Evolutionary conservation across 92 coral and sea anemone genomes (phyloP).

Genomic region (Paramuricea clavata): DNA sequence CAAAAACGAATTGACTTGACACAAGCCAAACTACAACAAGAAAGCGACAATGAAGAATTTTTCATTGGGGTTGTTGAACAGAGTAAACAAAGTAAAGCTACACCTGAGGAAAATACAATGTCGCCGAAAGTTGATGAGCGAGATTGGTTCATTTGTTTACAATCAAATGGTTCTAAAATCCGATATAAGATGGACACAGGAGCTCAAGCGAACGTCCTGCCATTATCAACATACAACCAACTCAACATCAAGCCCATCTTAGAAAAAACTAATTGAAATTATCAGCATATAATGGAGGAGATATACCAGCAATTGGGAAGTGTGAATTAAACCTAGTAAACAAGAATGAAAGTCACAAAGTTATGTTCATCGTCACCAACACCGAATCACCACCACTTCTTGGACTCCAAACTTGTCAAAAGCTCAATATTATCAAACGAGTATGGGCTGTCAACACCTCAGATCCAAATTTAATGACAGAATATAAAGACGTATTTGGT

Average conservation of each 20-base stretch:
- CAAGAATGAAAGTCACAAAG: conserved; percentile 25
- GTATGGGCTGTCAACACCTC: conserved; percentile 31
- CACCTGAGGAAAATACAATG: background rate
- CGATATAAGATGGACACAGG: conserved; percentile 39
- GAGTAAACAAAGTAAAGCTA: background rate
- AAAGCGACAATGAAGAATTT: background rate
- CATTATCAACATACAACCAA: conserved; percentile 15
- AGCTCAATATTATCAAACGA: conserved; percentile 27
- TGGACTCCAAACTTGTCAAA: conserved; percentile 24
- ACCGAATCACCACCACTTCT: conserved; percentile 41
- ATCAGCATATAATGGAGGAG: conserved; percentile 36
- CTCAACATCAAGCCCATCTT: background rate
- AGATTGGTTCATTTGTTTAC: conserved; percentile 26
- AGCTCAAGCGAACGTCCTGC: conserved; percentile 45
- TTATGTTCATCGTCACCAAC: conserved; percentile 29
- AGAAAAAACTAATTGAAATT: conserved; percentile 24
- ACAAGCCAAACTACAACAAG: background rate
- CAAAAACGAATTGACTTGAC: conserved; percentile 15
- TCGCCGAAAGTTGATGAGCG: background rate
- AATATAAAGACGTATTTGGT: conserved; percentile 7
- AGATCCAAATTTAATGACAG: background rate
- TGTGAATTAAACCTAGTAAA: conserved; percentile 3
- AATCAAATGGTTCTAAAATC: background rate
- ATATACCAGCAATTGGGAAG: conserved; percentile 1
- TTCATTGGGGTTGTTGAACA: conserved; percentile 15